Evolutionary conservation across 1,140 invertebrate species (phyloP).

Genomic region (Magallana gigas): DNA sequence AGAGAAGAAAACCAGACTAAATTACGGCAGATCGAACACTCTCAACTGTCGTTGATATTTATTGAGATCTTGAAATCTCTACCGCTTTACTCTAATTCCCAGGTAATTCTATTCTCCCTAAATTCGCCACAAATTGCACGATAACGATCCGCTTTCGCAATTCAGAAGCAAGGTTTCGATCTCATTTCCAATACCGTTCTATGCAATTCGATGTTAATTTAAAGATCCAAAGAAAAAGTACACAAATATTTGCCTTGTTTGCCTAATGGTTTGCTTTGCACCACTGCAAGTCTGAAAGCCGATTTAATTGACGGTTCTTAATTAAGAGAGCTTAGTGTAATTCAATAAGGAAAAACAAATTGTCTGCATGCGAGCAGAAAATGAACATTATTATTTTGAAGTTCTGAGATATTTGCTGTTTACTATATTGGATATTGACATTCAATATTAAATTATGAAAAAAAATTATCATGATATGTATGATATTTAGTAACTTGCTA

Average conservation of each 20-base stretch:
- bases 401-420: no score
- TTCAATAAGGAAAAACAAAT: not conserved
- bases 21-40: no score
- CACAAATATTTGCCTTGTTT: constrained; percentile 20
- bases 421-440: no score
- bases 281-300: not conserved
- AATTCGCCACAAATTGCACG: not conserved
- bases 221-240: not conserved
- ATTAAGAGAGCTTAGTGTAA: not conserved
- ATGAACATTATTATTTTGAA: not conserved
- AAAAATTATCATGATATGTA: no score
- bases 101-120: not conserved
- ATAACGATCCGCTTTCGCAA: not conserved
- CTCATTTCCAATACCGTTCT: not conserved
- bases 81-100: not conserved
- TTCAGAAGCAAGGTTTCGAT: constrained; percentile 18
- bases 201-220: not conserved
- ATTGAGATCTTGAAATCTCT: not conserved
- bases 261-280: not conserved
- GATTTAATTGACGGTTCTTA: not conserved
- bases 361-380: not conserved
- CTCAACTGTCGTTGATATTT: no score
- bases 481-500: no score
- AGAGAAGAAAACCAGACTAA: no score
- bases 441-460: no score